Base-by-base conservation (phyloP, 2,888 invertebrate genomes). In the Leptarthrus brevirostris region DNA sequence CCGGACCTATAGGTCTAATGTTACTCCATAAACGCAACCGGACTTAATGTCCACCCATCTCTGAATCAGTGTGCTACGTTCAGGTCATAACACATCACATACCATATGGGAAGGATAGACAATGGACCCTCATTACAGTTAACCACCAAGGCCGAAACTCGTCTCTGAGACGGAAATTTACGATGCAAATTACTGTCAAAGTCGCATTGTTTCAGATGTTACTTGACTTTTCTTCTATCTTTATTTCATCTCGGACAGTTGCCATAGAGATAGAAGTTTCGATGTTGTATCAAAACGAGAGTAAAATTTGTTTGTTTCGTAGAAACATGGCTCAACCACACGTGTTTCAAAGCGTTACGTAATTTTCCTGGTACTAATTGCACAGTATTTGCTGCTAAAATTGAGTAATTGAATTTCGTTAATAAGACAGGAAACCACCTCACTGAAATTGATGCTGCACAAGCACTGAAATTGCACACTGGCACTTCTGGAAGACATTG, bases 141-240 rank as follows among this genome's bases (percentile, higher is more conserved):
- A 40, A 5, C 58, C 58, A 30, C 26, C 58, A 58, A 58, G 58
- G 58, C 36, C 58, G 20, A 36, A 4, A 36, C 10, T 36, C 36
- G 36, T 58, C 58, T 58, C 12, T 58, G 58, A 58, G 36, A 40
- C 58, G 58, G 34, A 8, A 58, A 58, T 58, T 58, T 58, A 58
- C 58, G 58, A 58, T 58, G 58, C 58, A 58, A 58, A 58, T 58
- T 58, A 58, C 16, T 16, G 58, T 58, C 58, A 58, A 40, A 58
- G 58, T 30, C 40, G 34, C 36, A 58, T 58, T 58, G 58, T 58
- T 58, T 58, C 36, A 12, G 8, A n/a, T 40, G n/a, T 40, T 6
- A 12, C 40, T 40, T 40, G 40, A n/a, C 40, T 40, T 40, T 40
- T 40, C 8, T 8, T 30, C 0, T 30, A 30, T 30, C 30, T 30